Evolutionary conservation across 2,797 vertebrate species (phyloP), one percentile per base, ranked within the genome.

Genomic region (Eremophila alpestris): DNA sequence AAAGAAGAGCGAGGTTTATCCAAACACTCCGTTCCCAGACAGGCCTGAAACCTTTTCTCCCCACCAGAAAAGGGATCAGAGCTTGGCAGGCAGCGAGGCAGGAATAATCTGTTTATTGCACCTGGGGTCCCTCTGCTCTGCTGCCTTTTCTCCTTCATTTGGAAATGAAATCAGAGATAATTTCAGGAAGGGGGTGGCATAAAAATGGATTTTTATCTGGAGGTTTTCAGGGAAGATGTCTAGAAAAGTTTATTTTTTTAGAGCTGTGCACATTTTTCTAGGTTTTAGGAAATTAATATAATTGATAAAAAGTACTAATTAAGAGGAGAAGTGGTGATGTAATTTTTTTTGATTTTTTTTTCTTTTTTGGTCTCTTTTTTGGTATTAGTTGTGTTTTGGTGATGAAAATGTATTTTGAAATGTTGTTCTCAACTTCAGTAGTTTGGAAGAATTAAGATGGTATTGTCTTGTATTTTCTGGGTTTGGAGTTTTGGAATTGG

Each of bases 1-100:
- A 91, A 91, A 75, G 13, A 84, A 87, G 94, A 87, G 29, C 86
- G 69, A 84, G 83, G 89, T 93, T 96, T 93, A 93, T 91, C 92
- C 80, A 45, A 80, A 59, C 84, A 73, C 36, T 2, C 18, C 9
- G 38, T 12, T 62, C 90, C 83, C 90, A 56, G 90, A 20, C 26
- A 34, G 1, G 27, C 86, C 32, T 27, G 69, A 48, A 48, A 68
- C 6, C 5, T 70, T 82, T 36, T 36, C 36, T 87, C 87, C 82
- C 83, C 32, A 70, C 13, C 17, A 3, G 78, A 75, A 73, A 74
- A 73, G 67, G 19, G 67, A 87, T 78, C 86, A 15, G 83, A 62
- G 78, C 30, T 32, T n/a, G 68, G 71, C 92, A 54, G 80, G 87
- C 84, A 45, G 36, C 3, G 21, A 24, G 87, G 78, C 34, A 3